Conservation (phyloP, 2,797 vertebrate genomes). For the Scolopax bukidnonensis region DNA sequence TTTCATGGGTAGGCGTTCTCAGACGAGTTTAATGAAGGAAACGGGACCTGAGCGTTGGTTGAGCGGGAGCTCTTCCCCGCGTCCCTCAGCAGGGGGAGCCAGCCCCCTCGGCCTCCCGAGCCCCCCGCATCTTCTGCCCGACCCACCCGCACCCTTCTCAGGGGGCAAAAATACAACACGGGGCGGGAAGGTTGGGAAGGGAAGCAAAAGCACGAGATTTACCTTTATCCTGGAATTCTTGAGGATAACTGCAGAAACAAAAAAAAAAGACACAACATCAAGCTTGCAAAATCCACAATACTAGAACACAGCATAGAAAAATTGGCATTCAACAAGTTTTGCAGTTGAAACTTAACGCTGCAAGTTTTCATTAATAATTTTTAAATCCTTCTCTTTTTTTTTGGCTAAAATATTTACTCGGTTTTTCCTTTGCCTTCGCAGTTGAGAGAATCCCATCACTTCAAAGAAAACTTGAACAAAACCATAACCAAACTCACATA, state of each 20-base stretch:
- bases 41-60: neutral
- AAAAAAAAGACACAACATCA: neutral
- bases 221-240: constrained; percentile 90
- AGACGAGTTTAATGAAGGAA: accelerated
- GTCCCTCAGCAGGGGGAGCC: constrained; percentile 80
- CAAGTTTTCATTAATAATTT: neutral
- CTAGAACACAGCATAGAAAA: accelerated
- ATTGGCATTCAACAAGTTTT: too few relatives aligned
- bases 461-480: neutral
- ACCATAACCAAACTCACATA: neutral
- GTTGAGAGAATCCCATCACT: neutral
- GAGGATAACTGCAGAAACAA: constrained; percentile 81
- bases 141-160: neutral
- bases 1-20: neutral
- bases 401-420: neutral
- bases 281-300: neutral
- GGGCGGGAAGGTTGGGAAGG: neutral
- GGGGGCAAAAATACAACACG: neutral
- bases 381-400: neutral
- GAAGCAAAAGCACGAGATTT: constrained; percentile 46
- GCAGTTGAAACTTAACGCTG: accelerated
- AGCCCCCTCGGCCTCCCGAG: constrained; percentile 61
- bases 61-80: neutral
- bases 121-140: neutral
- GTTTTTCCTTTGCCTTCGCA: neutral